These are phyloP conservation scores for Epizoanthus illoricatus DNA, from an alignment of 92 coral and sea anemone species.

Conservation along the genomic window DNA sequence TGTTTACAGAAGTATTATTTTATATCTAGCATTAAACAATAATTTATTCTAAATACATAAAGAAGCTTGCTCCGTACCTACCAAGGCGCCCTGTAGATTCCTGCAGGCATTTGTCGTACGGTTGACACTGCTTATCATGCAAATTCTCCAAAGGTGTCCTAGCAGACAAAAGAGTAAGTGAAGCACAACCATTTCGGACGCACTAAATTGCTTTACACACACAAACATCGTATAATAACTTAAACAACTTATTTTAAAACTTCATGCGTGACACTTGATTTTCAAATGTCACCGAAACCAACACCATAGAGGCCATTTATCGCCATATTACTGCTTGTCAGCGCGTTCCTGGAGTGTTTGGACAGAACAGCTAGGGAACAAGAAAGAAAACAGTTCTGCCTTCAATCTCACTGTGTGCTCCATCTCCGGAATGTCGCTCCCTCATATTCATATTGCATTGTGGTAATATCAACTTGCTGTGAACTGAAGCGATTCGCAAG, in stretches of 20 bases:
- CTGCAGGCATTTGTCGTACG: too few relatives aligned
- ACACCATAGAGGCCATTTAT: too few relatives aligned
- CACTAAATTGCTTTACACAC: constrained; percentile 27
- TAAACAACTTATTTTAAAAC: not conserved
- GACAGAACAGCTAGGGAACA: too few relatives aligned
- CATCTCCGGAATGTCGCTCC: constrained; percentile 25
- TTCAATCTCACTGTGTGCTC: not conserved
- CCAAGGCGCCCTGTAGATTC: too few relatives aligned
- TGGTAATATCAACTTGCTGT: not conserved
- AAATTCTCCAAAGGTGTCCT: constrained; percentile 1
- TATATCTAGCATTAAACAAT: too few relatives aligned
- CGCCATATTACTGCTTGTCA: too few relatives aligned
- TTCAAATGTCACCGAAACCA: too few relatives aligned
- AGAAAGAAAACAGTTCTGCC: too few relatives aligned
- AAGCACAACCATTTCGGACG: constrained; percentile 16
- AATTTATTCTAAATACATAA: too few relatives aligned
- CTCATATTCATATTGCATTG: constrained; percentile 7
- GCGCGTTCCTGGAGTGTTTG: too few relatives aligned
- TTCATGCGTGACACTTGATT: constrained; percentile 14
- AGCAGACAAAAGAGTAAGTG: constrained; percentile 16
- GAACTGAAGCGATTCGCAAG: not conserved
- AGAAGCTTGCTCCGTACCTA: too few relatives aligned
- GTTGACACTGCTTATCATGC: not conserved
- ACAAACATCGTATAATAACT: constrained; percentile 26
- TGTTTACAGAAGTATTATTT: too few relatives aligned